A percentile compares a stretch with the other conserved stretches of the same genome.
These are phyloP conservation scores for Chrysochloris asiatica DNA, from an alignment of 2,113 vertebrate genomes.

Conservation along the genomic window DNA sequence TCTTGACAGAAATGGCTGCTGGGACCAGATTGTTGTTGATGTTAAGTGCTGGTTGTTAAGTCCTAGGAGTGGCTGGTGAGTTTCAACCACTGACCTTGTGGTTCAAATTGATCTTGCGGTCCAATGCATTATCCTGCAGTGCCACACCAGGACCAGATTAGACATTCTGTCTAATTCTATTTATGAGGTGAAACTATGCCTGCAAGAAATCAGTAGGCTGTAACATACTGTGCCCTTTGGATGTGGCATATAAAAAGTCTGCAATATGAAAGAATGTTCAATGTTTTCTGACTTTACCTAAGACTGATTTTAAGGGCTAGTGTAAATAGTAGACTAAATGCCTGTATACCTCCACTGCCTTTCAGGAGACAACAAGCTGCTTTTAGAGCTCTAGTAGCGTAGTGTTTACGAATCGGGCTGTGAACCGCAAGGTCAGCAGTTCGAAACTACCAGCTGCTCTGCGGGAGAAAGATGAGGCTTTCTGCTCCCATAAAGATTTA, in stretches of 20 bases:
- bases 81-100: too few species aligned
- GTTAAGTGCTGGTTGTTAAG: too few species aligned
- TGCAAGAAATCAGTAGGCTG: not conserved
- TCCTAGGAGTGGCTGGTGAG: too few species aligned
- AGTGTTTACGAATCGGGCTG: too few species aligned
- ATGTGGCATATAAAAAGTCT: not conserved
- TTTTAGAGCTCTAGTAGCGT: not conserved
- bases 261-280: not conserved
- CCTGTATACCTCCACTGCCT: not conserved
- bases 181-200: not conserved
- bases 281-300: not conserved
- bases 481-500: too few species aligned
- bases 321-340: not conserved
- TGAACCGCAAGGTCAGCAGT: too few species aligned
- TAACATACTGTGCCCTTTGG: not conserved
- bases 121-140: too few species aligned
- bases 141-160: not conserved
- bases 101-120: too few species aligned
- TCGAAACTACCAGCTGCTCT: too few species aligned
- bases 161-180: not conserved
- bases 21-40: too few species aligned
- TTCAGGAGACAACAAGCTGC: not conserved
- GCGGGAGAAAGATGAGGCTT: too few species aligned
- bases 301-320: not conserved
- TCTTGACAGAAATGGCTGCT: conserved; percentile 11